A percentile compares a stretch with the other conserved stretches of the same genome.
Conservation (phyloP, 2,113 vertebrate species). For the Potamarius usumacintae region DNA sequence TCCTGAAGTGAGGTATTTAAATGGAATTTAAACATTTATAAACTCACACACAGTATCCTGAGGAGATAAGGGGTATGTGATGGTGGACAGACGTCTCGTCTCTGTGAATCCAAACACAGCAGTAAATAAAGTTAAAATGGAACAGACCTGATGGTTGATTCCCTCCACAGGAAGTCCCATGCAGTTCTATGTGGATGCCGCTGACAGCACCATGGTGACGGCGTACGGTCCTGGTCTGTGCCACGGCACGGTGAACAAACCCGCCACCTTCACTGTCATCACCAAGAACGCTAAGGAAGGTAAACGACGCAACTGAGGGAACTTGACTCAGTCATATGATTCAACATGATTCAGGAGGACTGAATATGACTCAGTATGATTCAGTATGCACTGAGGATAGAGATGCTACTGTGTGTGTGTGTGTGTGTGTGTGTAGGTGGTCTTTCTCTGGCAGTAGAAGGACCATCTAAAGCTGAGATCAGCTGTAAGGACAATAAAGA, state of each 20-base stretch:
- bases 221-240: slow-evolving; percentile 94
- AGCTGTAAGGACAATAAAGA: slow-evolving; percentile 98
- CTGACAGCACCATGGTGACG: slow-evolving; percentile 87
- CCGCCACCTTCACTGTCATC: slow-evolving; percentile 89
- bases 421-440: slow-evolving; percentile 75
- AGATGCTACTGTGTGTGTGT: neutral
- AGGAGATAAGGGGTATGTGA: neutral
- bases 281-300: slow-evolving; percentile 96
- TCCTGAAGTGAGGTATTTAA: neutral
- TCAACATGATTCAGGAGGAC: neutral
- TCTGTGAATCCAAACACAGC: neutral
- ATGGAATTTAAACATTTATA: neutral
- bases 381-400: neutral
- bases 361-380: neutral
- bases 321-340: neutral
- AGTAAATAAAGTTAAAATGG: neutral
- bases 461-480: slow-evolving; percentile 95
- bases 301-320: slow-evolving; percentile 51
- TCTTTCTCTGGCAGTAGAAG: slow-evolving; percentile 91
- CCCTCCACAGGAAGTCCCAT: slow-evolving; percentile 82
- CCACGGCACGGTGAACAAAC: slow-evolving; percentile 92
- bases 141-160: slow-evolving; percentile 1
- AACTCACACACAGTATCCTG: neutral
- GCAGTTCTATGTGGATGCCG: slow-evolving; percentile 92
- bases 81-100: neutral